Base-by-base conservation (phyloP, 2,888 invertebrate species). In the Formica aserva region DNA sequence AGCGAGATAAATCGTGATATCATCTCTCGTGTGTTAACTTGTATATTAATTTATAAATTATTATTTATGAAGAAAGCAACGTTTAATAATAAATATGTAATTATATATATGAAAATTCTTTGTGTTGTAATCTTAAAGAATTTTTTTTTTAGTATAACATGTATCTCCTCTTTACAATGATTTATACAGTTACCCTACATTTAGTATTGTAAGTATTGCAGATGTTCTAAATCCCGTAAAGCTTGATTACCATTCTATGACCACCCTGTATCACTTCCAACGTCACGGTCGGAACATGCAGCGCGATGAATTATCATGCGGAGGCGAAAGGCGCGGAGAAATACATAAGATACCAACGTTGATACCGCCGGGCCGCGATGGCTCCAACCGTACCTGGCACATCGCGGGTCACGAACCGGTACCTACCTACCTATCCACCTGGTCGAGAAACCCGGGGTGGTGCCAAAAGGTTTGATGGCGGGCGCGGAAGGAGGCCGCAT, bases 361-460 rank as follows among this genome's bases (percentile, higher is more conserved):
- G 78, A 85, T 86, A 66, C 82, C 86, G 83, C 84, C 78, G 26
- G 69, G 84, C 85, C 75, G 26, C 78, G 86, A 86, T 82, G 84
- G 77, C 69, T 75, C 83, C 63, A 76, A 63, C 81, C 85, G 91
- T 90, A 69, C 90, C 87, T 87, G 87, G 91, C 84, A 90, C 91
- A 75, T 81, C 86, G 62, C 74, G 78, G 88, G 84, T 88, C 90
- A 87, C 89, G 90, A 87, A 89, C 82, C 55, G 63, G 80, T 86
- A 88, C 88, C 86, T 83, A 80, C 8, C 52, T 52, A 52, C n/a
- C 52, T 52, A 9, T 3, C n/a, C n/a, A 52, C 63, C 75, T 75
- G 71, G 66, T 72, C 48, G 75, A 78, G 81, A 76, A 75, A 69
- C 77, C 63, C 63, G 45, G 72, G 69, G 76, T 67, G 60, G 35